A percentile compares a stretch with the other conserved stretches of the same genome.
Conservation (phyloP, 2,113 vertebrate species). For the Heliornis fulica region DNA sequence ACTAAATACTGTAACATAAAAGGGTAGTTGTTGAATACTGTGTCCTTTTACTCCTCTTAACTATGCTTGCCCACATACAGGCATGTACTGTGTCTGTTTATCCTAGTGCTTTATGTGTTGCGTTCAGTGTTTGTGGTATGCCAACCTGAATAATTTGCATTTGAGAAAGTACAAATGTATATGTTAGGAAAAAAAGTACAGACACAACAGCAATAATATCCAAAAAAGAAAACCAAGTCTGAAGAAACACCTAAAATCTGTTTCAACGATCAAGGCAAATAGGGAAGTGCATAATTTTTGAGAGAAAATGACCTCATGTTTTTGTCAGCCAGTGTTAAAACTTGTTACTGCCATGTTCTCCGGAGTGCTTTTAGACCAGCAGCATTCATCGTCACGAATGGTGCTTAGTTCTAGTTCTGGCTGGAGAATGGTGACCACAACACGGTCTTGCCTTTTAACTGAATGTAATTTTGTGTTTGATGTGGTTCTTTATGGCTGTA, state of each 20-base stretch:
- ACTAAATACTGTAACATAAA: not conserved
- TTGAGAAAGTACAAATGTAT: not conserved
- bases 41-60: not conserved
- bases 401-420: not conserved
- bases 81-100: not conserved
- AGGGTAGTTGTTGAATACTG: not conserved
- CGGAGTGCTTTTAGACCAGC: not conserved
- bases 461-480: too few relatives aligned
- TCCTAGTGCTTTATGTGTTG: not conserved
- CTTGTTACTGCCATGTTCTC: not conserved
- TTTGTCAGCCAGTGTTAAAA: not conserved
- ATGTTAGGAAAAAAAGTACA: not conserved
- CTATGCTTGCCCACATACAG: not conserved
- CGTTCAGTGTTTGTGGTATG: not conserved
- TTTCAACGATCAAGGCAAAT: not conserved
- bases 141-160: not conserved
- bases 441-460: not conserved
- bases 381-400: not conserved
- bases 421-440: not conserved
- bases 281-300: not conserved
- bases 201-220: too few relatives aligned
- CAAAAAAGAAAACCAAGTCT: too few relatives aligned
- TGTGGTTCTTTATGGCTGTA: not conserved
- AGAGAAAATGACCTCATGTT: not conserved
- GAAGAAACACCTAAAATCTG: not conserved